Evolutionary conservation across 2,113 vertebrate species (phyloP).

Genomic region (Sorex fumeus): DNA sequence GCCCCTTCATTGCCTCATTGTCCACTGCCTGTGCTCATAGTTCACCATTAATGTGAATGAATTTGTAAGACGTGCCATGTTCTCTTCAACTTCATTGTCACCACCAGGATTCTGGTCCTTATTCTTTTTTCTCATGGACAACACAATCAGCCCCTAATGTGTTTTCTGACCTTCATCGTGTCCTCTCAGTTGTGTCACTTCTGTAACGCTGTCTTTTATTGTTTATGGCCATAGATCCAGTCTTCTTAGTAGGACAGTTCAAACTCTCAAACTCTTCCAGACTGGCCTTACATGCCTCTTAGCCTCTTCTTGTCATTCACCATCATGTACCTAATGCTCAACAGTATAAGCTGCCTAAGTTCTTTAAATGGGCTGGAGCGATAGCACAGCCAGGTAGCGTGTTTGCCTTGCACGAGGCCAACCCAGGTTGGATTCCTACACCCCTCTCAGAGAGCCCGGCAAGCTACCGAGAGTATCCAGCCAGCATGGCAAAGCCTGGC

Average conservation of each 20-base stretch:
- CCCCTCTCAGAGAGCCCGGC: too few relatives aligned
- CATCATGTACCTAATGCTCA: neutral
- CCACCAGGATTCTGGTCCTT: neutral
- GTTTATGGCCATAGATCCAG: fast-evolving
- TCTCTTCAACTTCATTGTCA: neutral
- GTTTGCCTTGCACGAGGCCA: too few relatives aligned
- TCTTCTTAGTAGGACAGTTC: neutral
- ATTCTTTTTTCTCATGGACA: neutral
- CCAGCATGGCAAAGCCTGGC: too few relatives aligned
- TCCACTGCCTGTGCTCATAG: neutral
- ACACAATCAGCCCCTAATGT: neutral
- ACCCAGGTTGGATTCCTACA: too few relatives aligned
- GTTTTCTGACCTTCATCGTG: neutral
- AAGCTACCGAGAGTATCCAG: too few relatives aligned
- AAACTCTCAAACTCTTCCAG: neutral
- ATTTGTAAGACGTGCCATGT: neutral
- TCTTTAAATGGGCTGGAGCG: too few relatives aligned
- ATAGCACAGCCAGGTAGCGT: too few relatives aligned
- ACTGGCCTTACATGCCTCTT: neutral
- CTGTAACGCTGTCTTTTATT: neutral
- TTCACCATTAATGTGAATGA: neutral
- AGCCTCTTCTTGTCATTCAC: neutral
- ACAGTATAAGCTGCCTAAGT: neutral
- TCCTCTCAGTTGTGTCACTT: neutral
- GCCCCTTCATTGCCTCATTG: neutral